Evolutionary conservation across 1,140 invertebrate species (phyloP).

Genomic region (Telenomus remus): DNA sequence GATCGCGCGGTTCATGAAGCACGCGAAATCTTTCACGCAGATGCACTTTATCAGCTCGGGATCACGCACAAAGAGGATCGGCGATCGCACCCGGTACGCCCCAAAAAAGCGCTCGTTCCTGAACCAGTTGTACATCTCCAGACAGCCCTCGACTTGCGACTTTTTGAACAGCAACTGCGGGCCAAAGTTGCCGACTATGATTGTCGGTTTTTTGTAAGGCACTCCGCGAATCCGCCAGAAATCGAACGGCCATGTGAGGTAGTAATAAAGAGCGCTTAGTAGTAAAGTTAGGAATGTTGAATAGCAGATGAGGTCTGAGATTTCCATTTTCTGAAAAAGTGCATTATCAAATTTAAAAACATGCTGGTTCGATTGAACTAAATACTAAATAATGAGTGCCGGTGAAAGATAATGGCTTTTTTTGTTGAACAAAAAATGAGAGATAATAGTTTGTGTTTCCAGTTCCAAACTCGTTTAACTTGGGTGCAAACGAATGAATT

Average conservation of each 20-base stretch:
- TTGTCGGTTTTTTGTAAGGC: constrained; percentile 68
- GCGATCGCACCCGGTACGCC: constrained; percentile 71
- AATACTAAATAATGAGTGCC: too few relatives aligned
- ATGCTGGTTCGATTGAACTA: too few relatives aligned
- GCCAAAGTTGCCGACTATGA: constrained; percentile 72
- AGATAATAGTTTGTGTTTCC: too few relatives aligned
- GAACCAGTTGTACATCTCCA: constrained; percentile 71
- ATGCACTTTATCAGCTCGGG: constrained; percentile 74
- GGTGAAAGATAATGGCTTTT: too few relatives aligned
- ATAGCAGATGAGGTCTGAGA: background rate
- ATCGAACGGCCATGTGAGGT: constrained; percentile 70
- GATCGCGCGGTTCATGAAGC: constrained; percentile 74
- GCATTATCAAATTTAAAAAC: too few relatives aligned
- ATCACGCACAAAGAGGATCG: constrained; percentile 74
- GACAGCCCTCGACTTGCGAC: constrained; percentile 63
- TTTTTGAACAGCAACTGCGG: constrained; percentile 62
- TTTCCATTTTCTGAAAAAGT: too few relatives aligned
- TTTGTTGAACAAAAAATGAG: too few relatives aligned
- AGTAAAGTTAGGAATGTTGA: background rate
- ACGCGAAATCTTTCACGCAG: constrained; percentile 75
- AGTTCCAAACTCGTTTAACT: too few relatives aligned
- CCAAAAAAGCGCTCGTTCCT: constrained; percentile 70
- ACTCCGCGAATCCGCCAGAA: constrained; percentile 73
- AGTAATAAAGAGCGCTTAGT: constrained; percentile 38
- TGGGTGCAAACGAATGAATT: too few relatives aligned